Conservation (phyloP, 2,888 invertebrate genomes). For the Yponomeuta plumbellus region DNA sequence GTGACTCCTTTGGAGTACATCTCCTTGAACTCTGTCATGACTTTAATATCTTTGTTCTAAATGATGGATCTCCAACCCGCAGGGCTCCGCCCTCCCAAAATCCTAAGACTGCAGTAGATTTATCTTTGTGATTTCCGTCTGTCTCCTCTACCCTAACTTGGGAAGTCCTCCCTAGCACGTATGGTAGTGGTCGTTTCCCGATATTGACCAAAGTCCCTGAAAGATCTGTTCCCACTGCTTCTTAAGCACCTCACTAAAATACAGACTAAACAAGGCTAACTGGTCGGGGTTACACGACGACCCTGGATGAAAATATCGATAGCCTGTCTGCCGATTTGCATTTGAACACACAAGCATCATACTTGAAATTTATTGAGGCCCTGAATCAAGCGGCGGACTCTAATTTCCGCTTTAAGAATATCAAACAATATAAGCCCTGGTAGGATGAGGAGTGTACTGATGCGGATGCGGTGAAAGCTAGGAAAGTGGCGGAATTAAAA, state of each 20-base stretch:
- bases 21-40: too few relatives aligned
- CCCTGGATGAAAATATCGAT: too few relatives aligned
- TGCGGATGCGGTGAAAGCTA: neutral
- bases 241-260: neutral
- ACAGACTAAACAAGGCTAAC: neutral
- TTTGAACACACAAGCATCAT: too few relatives aligned
- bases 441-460: neutral
- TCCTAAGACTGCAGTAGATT: neutral
- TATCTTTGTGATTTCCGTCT: slow-evolving; percentile 5
- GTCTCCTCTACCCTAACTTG: neutral
- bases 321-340: too few relatives aligned
- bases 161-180: neutral
- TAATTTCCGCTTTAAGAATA: too few relatives aligned
- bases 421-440: neutral
- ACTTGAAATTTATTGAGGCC: too few relatives aligned
- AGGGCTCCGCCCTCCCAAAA: neutral
- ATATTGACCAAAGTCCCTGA: neutral
- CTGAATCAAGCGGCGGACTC: too few relatives aligned
- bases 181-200: slow-evolving; percentile 13
- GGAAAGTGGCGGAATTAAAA: neutral
- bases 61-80: slow-evolving; percentile 13
- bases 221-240: neutral
- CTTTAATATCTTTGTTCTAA: slow-evolving; percentile 3
- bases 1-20: too few relatives aligned
- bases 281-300: neutral